phyloP scores from a whole-genome alignment of 2,113 vertebrate species.

The Paramisgurnus dabryanus region DNA sequence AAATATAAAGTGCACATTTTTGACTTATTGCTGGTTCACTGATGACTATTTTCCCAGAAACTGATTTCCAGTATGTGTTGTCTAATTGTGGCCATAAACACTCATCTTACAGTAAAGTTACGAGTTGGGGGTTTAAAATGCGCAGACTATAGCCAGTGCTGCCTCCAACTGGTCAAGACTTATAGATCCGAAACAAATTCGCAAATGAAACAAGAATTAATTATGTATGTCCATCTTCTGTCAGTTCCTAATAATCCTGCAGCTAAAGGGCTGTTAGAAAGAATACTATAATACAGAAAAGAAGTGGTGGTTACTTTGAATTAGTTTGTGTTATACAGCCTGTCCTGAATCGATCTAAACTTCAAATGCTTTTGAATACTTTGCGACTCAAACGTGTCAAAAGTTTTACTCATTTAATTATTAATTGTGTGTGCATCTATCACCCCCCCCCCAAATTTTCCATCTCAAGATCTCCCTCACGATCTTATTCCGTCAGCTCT shows the following conservation, averaged over 20 bases:
- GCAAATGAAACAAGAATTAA: slow-evolving; percentile 18
- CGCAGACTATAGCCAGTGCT: slow-evolving; percentile 31
- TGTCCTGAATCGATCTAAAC: slow-evolving; percentile 61
- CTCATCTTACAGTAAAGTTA: neutral
- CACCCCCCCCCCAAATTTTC: neutral
- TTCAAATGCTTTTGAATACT: slow-evolving; percentile 61
- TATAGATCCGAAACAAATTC: slow-evolving; percentile 32
- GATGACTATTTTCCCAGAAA: neutral
- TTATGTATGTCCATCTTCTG: neutral
- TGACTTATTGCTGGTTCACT: neutral
- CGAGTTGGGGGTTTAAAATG: slow-evolving; percentile 15
- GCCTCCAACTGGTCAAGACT: slow-evolving; percentile 47
- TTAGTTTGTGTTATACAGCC: slow-evolving; percentile 60
- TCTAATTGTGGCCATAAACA: neutral
- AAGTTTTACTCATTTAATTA: slow-evolving; percentile 49
- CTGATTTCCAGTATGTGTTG: neutral
- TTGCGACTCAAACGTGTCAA: slow-evolving; percentile 68
- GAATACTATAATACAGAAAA: neutral
- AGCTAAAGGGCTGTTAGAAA: neutral
- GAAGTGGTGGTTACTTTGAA: slow-evolving; percentile 11
- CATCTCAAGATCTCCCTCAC: slow-evolving; percentile 43
- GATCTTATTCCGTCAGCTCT: slow-evolving; percentile 66
- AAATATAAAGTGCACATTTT: no score
- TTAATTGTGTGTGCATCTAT: neutral
- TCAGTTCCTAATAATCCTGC: neutral